These are phyloP conservation scores for Galeopsomyia nigrocyanea DNA, from an alignment of 2,888 invertebrate species.

Conservation along the genomic window DNA sequence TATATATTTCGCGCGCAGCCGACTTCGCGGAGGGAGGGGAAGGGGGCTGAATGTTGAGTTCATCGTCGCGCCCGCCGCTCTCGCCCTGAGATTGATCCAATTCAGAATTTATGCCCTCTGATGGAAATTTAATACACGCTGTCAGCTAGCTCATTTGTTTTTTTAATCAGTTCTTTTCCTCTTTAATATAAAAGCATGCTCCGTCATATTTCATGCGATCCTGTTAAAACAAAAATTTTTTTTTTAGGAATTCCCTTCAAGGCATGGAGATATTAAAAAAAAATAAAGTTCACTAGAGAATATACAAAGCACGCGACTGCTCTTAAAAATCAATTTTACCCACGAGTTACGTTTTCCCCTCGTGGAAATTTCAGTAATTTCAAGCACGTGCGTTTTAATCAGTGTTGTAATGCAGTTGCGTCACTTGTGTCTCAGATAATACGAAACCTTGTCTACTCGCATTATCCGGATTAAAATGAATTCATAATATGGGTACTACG, in stretches of 20 bases:
- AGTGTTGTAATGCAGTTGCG: conserved; percentile 36
- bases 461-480: conserved; percentile 30
- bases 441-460: background rate
- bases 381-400: conserved; percentile 31
- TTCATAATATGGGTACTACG: conserved; percentile 42
- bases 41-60: conserved; percentile 11
- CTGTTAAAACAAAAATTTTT: too few relatives aligned
- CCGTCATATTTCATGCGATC: too few relatives aligned
- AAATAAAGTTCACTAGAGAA: too few relatives aligned
- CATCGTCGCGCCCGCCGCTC: background rate
- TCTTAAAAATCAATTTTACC: background rate
- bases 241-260: too few relatives aligned
- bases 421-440: conserved; percentile 32
- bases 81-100: conserved; percentile 26
- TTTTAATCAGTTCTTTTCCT: background rate
- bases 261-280: too few relatives aligned
- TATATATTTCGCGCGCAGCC: conserved; percentile 3
- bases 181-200: background rate
- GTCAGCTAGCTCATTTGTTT: background rate
- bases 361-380: conserved; percentile 23
- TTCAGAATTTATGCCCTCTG: conserved; percentile 18
- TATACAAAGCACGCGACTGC: too few relatives aligned
- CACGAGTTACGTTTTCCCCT: background rate
- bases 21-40: background rate
- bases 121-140: conserved; percentile 26